phyloP scores from a whole-genome alignment of 2,888 invertebrate species.

The Drosophila glabriapex region DNA sequence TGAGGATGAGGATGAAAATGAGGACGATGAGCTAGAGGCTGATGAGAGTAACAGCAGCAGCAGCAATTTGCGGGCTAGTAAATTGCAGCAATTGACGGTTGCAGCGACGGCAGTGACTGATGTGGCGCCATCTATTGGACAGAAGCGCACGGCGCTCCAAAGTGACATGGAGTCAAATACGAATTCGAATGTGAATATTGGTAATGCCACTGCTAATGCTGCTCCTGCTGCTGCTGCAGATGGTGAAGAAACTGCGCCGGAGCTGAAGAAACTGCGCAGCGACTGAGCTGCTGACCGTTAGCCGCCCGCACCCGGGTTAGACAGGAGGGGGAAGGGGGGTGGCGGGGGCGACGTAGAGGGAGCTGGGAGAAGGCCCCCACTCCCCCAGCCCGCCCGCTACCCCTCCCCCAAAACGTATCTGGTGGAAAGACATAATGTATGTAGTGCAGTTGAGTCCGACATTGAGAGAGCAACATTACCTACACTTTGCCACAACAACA shows the following conservation, averaged over 20 bases:
- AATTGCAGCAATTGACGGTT: conserved; percentile 62
- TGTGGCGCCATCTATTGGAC: conserved; percentile 64
- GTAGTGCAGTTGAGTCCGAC: conserved; percentile 72
- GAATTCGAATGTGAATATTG: conserved; percentile 23
- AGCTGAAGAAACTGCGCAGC: conserved; percentile 84
- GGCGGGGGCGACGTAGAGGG: not conserved
- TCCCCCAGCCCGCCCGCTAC: not conserved
- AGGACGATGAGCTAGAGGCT: conserved; percentile 73
- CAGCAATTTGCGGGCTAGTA: conserved; percentile 63
- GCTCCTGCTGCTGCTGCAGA: conserved; percentile 31
- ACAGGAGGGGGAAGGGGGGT: not conserved
- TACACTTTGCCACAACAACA: conserved; percentile 81
- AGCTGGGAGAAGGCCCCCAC: not conserved
- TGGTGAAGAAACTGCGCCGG: conserved; percentile 80
- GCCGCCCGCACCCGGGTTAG: conserved; percentile 12
- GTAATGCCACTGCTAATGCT: conserved; percentile 45
- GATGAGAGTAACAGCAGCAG: conserved; percentile 77
- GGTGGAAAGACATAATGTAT: conserved; percentile 79
- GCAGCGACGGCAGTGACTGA: conserved; percentile 49
- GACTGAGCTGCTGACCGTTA: conserved; percentile 73
- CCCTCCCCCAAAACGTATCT: conserved; percentile 33
- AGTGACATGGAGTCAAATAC: conserved; percentile 61
- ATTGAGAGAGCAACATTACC: conserved; percentile 77
- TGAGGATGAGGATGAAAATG: conserved; percentile 65
- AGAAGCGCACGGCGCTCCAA: conserved; percentile 73